These are phyloP conservation scores for Sebastes melanostomus DNA, from an alignment of 2,797 vertebrate genomes.

Conservation along the genomic window DNA sequence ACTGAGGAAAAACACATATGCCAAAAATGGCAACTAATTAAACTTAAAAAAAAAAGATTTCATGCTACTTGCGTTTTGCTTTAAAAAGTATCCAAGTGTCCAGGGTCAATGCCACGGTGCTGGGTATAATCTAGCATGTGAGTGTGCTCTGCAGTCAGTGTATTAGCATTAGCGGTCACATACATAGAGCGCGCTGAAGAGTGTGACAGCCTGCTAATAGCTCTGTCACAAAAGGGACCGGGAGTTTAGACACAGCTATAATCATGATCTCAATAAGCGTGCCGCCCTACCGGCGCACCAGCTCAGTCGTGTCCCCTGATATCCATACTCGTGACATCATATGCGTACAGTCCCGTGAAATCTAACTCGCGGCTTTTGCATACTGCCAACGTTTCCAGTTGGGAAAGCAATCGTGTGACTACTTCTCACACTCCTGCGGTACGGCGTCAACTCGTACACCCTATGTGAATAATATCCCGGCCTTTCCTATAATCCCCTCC, in stretches of 20 bases:
- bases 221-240: slow-evolving; percentile 76
- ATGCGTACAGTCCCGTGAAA: slow-evolving; percentile 58
- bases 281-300: slow-evolving; percentile 62
- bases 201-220: slow-evolving; percentile 79
- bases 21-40: slow-evolving; percentile 33
- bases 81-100: slow-evolving; percentile 38
- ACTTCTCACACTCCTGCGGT: slow-evolving; percentile 32
- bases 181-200: slow-evolving; percentile 65
- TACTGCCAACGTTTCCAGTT: slow-evolving; percentile 54
- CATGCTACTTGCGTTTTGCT: slow-evolving; percentile 15
- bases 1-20: background rate
- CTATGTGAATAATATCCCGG: slow-evolving; percentile 53
- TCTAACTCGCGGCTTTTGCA: slow-evolving; percentile 58
- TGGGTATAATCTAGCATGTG: slow-evolving; percentile 56
- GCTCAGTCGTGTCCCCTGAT: slow-evolving; percentile 68
- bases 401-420: slow-evolving; percentile 47
- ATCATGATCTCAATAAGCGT: slow-evolving; percentile 78
- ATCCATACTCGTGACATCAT: slow-evolving; percentile 63
- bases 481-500: slow-evolving; percentile 48
- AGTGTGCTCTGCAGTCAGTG: slow-evolving; percentile 64
- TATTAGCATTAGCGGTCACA: slow-evolving; percentile 73
- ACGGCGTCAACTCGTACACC: slow-evolving; percentile 41
- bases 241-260: slow-evolving; percentile 79
- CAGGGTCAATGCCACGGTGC: slow-evolving; percentile 54
- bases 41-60: background rate